Percentiles rank a stretch among this genome's conserved stretches.
Evolutionary conservation across 2,888 invertebrate species (phyloP).

Genomic region (Ophioninae sp.): DNA sequence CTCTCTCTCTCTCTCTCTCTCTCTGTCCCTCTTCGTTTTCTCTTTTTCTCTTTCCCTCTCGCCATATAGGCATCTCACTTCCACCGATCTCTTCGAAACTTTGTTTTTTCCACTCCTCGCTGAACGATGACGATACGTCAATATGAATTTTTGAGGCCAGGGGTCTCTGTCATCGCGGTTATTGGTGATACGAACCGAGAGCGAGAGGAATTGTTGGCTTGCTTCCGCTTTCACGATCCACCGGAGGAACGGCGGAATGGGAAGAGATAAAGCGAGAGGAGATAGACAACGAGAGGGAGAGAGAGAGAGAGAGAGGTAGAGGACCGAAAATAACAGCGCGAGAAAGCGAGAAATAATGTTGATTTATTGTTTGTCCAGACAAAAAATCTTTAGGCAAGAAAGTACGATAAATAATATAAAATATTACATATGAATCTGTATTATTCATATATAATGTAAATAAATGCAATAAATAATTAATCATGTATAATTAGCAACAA

Average conservation of each 20-base stretch:
- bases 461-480: too few species aligned
- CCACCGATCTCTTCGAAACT: slow-evolving; percentile 21
- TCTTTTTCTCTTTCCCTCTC: background rate
- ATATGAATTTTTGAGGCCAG: slow-evolving; percentile 51
- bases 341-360: slow-evolving; percentile 7
- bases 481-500: too few species aligned
- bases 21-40: background rate
- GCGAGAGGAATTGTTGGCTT: slow-evolving; percentile 38
- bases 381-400: too few species aligned
- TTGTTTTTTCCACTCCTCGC: slow-evolving; percentile 22
- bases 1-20: background rate
- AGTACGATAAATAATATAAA: too few species aligned
- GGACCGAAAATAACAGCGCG: background rate
- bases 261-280: background rate
- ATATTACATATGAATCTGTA: too few species aligned
- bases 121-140: slow-evolving; percentile 47
- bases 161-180: slow-evolving; percentile 48
- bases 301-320: slow-evolving; percentile 13
- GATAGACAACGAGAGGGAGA: slow-evolving; percentile 3
- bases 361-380: too few species aligned
- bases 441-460: too few species aligned
- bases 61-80: background rate
- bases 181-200: slow-evolving; percentile 49
- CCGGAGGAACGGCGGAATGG: background rate
- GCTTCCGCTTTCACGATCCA: slow-evolving; percentile 61